A percentile compares a stretch with the other conserved stretches of the same genome.
Evolutionary conservation across 2,113 vertebrate species (phyloP).

Genomic region (Microtus ochrogaster): DNA sequence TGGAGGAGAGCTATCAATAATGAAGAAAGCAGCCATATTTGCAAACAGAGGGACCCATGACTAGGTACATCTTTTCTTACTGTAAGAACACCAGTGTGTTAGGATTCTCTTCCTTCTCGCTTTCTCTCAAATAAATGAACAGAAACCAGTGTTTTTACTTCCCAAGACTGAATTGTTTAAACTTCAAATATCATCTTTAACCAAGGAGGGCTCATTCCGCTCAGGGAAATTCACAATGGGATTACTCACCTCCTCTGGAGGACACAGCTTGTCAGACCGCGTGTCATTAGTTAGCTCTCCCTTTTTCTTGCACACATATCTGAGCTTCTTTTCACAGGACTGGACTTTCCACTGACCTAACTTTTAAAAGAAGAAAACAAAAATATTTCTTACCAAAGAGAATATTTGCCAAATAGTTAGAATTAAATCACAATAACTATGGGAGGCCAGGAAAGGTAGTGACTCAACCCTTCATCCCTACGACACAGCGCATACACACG

Average conservation of each 20-base stretch:
- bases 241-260: conserved; percentile 86
- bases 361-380: conserved; percentile 83
- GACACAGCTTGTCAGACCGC: conserved; percentile 85
- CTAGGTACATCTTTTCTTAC: background rate
- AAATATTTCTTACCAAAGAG: conserved; percentile 41
- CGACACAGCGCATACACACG: background rate
- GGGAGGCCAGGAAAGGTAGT: background rate
- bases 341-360: conserved; percentile 91
- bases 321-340: conserved; percentile 86
- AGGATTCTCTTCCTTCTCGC: background rate
- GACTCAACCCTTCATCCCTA: background rate
- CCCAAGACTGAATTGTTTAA: conserved; percentile 28
- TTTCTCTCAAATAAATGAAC: conserved; percentile 5
- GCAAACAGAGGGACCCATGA: background rate
- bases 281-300: conserved; percentile 88
- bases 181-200: background rate
- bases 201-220: background rate
- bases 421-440: background rate
- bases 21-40: background rate
- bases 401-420: conserved; percentile 42
- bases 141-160: conserved; percentile 34
- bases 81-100: background rate
- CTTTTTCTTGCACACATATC: conserved; percentile 93
- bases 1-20: conserved; percentile 1
- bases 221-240: background rate